Evolutionary conservation across 1,140 invertebrate species (phyloP), one percentile per base, ranked within the genome.

Genomic region (Cotesia typhae): DNA sequence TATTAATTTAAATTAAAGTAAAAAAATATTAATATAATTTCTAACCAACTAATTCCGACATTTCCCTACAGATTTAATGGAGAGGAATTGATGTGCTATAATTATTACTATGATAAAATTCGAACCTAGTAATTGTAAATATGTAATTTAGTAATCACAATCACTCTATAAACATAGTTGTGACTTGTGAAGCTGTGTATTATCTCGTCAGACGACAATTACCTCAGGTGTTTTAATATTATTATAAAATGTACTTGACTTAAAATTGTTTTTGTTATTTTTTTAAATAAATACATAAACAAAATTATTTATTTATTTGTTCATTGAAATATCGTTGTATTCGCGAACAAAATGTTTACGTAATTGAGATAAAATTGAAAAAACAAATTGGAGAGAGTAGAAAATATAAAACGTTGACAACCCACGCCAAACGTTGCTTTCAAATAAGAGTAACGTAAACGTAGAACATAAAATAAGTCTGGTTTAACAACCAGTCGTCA

Each of bases 381-480:
- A 28, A 4, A 3, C 4, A 28, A 55, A 6, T n/a, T 55, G 53
- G 53, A 20, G 53, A 55, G 53, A 20, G n/a, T 20, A 55, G 53
- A 55, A 55, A 55, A n/a, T 55, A 4, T 14, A 55, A 14, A 14
- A 14, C n/a, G 12, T 73, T 74, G 63, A 65, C 80, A 72, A 68
- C 82, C 83, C 77, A 85, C 80, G 77, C 76, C 74, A 78, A 74
- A 74, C 77, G 70, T 47, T 47, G 41, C 41, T 47, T 47, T 47
- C 41, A 47, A 47, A 47, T 47, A 47, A 72, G 41, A 51, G 35
- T 65, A 36, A 55, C 60, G 64, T 59, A 47, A n/a, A 55, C 60
- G 64, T 59, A 47, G 6, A 65, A 37, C 20, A 28, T 67, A 37
- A 35, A 61, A 41, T 66, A 55, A 47, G 52, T 67, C 38, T 47